Conservation (phyloP, 2,113 vertebrate genomes). For the Paramormyrops kingsleyae region DNA sequence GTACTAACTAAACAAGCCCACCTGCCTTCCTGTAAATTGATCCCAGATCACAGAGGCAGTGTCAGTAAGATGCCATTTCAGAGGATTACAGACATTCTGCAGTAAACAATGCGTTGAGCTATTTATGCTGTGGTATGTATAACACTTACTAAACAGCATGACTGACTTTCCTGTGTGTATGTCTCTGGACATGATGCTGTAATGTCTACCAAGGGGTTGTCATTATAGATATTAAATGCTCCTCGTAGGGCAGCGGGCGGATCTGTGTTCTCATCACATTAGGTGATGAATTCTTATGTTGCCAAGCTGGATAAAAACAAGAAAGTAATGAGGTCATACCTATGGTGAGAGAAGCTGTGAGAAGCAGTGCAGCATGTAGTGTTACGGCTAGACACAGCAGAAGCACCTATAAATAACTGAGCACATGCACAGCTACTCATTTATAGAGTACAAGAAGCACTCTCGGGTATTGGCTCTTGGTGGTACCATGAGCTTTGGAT, state of each 20-base stretch:
- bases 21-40: background rate
- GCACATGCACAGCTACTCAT: background rate
- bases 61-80: constrained; percentile 9
- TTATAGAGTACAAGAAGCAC: background rate
- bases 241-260: background rate
- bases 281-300: background rate
- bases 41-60: background rate
- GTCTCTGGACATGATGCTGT: background rate
- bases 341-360: background rate
- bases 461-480: background rate
- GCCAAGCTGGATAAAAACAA: background rate
- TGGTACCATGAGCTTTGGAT: background rate
- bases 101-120: constrained; percentile 6
- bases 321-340: background rate
- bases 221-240: background rate
- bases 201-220: background rate
- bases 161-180: background rate
- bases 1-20: background rate
- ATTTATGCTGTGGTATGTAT: background rate
- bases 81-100: background rate
- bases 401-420: background rate
- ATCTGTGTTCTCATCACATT: background rate
- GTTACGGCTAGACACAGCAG: background rate
- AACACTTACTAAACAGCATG: background rate
- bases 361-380: background rate